Percentiles rank a stretch among this genome's conserved stretches.
These are phyloP conservation scores for Australoheros scitulus DNA, from an alignment of 2,113 vertebrate genomes.

Conservation along the genomic window DNA sequence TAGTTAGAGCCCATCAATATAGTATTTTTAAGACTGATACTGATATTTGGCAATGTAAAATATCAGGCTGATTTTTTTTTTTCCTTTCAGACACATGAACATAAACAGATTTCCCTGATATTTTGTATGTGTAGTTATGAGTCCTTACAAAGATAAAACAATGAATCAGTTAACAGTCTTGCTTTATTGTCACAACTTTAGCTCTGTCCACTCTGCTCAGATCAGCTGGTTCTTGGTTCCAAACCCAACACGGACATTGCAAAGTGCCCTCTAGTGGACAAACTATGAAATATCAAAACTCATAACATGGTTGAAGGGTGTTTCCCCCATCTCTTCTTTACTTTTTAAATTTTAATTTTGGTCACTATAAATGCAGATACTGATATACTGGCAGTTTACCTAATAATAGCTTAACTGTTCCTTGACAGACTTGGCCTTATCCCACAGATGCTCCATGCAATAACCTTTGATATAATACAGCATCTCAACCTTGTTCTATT, in stretches of 20 bases:
- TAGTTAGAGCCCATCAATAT: neutral
- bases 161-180: rapidly evolving
- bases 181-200: neutral
- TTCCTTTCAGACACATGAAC: neutral
- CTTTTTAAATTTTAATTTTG: too few species aligned
- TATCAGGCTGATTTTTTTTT: neutral
- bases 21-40: neutral
- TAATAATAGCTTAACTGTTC: neutral
- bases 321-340: too few species aligned
- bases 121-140: neutral
- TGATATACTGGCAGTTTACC: too few species aligned
- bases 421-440: neutral
- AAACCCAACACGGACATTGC: neutral
- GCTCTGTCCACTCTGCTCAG: neutral
- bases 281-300: neutral
- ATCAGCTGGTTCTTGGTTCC: neutral
- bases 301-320: too few species aligned
- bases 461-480: neutral
- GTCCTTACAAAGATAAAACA: neutral
- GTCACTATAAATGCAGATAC: too few species aligned
- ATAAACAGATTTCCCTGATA: neutral
- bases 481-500: neutral
- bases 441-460: neutral
- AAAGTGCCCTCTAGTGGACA: neutral
- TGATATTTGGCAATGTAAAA: neutral